A percentile compares a stretch with the other conserved stretches of the same genome.
Evolutionary conservation across 2,888 invertebrate species (phyloP).

Genomic region (Mamestra brassicae): DNA sequence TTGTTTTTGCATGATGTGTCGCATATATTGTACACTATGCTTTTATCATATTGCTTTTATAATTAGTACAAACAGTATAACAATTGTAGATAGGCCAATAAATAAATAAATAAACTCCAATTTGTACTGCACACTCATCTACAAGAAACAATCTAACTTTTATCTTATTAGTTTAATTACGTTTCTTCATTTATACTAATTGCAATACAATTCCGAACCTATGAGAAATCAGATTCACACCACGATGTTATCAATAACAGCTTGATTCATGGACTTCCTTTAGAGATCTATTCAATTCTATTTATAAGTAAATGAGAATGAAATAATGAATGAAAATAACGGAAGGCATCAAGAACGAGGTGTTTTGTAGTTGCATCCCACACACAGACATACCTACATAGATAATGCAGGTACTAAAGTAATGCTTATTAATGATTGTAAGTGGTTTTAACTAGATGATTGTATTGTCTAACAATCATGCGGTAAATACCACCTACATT

Average conservation of each 20-base stretch:
- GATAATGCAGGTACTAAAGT: background rate
- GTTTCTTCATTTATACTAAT: slow-evolving; percentile 9
- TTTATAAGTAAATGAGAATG: slow-evolving; percentile 48
- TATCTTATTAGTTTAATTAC: background rate
- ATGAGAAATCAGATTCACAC: slow-evolving; percentile 24
- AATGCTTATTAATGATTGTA: slow-evolving; percentile 38
- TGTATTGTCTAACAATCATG: slow-evolving; percentile 17
- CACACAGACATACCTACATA: slow-evolving; percentile 12
- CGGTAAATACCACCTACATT: background rate
- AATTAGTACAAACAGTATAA: no score
- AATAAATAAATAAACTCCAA: background rate
- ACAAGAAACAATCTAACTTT: background rate
- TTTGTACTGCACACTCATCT: background rate
- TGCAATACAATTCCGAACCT: background rate
- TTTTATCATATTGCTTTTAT: no score
- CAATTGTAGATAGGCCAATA: no score
- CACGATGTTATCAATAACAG: slow-evolving; percentile 40
- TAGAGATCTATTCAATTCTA: slow-evolving; percentile 39
- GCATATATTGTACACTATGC: no score
- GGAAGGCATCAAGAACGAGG: slow-evolving; percentile 29
- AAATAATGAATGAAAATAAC: slow-evolving; percentile 50
- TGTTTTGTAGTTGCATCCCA: slow-evolving; percentile 33
- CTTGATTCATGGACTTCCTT: slow-evolving; percentile 49
- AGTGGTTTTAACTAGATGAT: background rate
- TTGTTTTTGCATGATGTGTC: no score